Evolutionary conservation across 2,113 vertebrate genomes (phyloP), one percentile per base, ranked within the genome.

Genomic region (Calidris pugnax): DNA sequence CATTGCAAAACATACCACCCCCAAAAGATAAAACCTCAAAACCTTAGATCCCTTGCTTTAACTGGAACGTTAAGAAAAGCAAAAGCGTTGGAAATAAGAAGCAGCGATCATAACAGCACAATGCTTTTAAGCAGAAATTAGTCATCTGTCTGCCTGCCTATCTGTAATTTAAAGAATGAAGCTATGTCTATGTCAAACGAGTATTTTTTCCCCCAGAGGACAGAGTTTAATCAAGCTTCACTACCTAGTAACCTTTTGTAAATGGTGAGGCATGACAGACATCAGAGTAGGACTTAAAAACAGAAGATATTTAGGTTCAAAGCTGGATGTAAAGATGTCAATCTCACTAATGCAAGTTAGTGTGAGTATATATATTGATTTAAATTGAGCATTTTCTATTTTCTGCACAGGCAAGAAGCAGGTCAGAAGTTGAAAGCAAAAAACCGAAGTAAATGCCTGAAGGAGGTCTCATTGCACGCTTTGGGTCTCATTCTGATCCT

Each of bases 141-240:
- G 62, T 80, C 37, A 89, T 90, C 43, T 87, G 83, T 92, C 83
- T 86, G 91, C 90, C 60, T 78, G 85, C 82, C 81, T 87, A 84
- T 95, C 94, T 94, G 93, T 91, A 94, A 95, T 93, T 80, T 89
- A 87, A 95, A 93, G 51, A 93, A 84, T 63, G 62, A 91, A 96
- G 82, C 64, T 81, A 74, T 88, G 80, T 76, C 85, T 89, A 84
- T 64, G 28, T 84, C 66, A 90, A 85, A 84, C 0, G 26, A 77
- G 48, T 66, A 19, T 55, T 89, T 75, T 90, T 75, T 64, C 57
- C 4, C 71, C 86, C 26, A 66, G 53, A 90, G 68, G 73, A 94
- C 51, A 60, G 0, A 68, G 56, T 90, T 95, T 93, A 88, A 93
- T 89, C 69, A 91, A 94, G 80, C 55, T 95, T 86, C 83, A 93